Evolutionary conservation across 2,888 invertebrate genomes (phyloP).

Genomic region (Drosophila anomalipes): DNA sequence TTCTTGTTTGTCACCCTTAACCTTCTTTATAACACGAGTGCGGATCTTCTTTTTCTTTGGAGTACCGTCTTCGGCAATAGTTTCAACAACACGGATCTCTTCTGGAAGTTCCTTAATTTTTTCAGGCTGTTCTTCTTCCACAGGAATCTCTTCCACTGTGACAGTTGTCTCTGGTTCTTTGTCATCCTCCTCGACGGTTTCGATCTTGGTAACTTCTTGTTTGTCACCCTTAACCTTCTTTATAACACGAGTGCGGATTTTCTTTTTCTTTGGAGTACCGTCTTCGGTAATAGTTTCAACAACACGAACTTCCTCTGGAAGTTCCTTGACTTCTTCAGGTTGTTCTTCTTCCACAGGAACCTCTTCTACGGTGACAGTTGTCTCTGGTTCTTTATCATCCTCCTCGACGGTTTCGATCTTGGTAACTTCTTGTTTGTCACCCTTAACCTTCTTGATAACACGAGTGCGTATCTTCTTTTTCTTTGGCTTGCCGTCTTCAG

Average conservation of each 20-base stretch:
- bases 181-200: slow-evolving; percentile 47
- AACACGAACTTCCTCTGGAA: slow-evolving; percentile 46
- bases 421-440: slow-evolving; percentile 30
- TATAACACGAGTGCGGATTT: slow-evolving; percentile 49
- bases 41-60: slow-evolving; percentile 48
- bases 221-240: slow-evolving; percentile 50
- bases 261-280: slow-evolving; percentile 44
- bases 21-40: slow-evolving; percentile 51
- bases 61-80: slow-evolving; percentile 42
- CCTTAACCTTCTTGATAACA: slow-evolving; percentile 31
- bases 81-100: slow-evolving; percentile 42
- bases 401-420: slow-evolving; percentile 31
- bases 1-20: slow-evolving; percentile 53
- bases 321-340: slow-evolving; percentile 33
- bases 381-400: slow-evolving; percentile 27
- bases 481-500: slow-evolving; percentile 16
- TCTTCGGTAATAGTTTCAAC: slow-evolving; percentile 43
- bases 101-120: slow-evolving; percentile 44
- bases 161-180: slow-evolving; percentile 43
- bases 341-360: slow-evolving; percentile 29
- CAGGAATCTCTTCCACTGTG: slow-evolving; percentile 41
- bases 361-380: slow-evolving; percentile 23
- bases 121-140: slow-evolving; percentile 34
- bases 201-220: slow-evolving; percentile 51
- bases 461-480: slow-evolving; percentile 30